Conservation (phyloP, 2,113 vertebrate genomes). For the Phaethon lepturus region DNA sequence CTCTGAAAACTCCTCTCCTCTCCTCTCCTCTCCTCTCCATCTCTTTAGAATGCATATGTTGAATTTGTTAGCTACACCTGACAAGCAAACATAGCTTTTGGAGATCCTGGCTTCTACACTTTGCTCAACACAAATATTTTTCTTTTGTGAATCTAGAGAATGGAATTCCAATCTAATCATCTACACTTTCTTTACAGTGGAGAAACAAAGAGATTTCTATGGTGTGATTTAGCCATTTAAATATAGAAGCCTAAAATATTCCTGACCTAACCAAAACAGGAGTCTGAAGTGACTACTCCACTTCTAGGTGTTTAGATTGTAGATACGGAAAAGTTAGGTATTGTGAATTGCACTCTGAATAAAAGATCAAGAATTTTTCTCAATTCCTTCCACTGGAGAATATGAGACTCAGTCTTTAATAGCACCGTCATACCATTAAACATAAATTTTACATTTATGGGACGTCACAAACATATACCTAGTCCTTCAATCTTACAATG, state of each 20-base stretch:
- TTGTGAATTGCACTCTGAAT: background rate
- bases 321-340: background rate
- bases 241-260: background rate
- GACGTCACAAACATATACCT: background rate
- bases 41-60: background rate
- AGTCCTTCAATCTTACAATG: background rate
- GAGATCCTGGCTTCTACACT: background rate
- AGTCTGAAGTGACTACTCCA: background rate
- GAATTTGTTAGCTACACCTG: background rate
- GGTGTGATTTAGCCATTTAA: background rate
- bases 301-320: background rate
- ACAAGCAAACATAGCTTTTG: background rate
- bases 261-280: background rate
- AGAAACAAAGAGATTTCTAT: background rate
- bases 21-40: background rate
- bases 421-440: background rate
- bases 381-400: background rate
- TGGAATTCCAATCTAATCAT: background rate
- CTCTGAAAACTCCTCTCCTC: background rate
- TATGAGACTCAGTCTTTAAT: background rate
- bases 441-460: background rate
- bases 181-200: background rate
- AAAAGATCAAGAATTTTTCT: background rate
- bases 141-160: background rate
- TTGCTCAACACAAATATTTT: background rate